Evolutionary conservation across 2,113 vertebrate genomes (phyloP).

Genomic region (Cryptotis parvus): DNA sequence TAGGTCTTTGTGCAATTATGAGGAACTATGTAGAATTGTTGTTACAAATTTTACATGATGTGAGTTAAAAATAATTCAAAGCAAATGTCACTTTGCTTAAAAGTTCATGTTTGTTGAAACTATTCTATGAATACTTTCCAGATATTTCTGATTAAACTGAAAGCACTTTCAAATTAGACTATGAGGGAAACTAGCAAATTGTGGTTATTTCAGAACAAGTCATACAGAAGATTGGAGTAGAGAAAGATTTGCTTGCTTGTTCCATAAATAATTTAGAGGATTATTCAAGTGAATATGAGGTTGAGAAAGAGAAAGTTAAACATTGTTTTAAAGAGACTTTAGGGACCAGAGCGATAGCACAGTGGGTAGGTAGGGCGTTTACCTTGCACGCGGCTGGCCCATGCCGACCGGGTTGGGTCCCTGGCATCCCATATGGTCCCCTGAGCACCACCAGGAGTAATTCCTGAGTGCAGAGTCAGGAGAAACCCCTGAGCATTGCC

Average conservation of each 20-base stretch:
- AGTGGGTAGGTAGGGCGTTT: no score
- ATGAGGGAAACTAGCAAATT: slow-evolving; percentile 60
- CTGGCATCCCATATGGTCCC: no score
- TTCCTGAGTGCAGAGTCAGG: no score
- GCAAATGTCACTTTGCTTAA: slow-evolving; percentile 29
- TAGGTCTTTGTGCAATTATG: slow-evolving; percentile 47
- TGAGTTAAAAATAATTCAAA: slow-evolving; percentile 58
- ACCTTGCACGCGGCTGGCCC: no score
- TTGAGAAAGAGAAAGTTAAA: background rate
- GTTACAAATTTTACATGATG: slow-evolving; percentile 8
- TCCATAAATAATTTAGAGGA: slow-evolving; percentile 39
- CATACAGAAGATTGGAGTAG: background rate
- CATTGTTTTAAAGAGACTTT: no score
- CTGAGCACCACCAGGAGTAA: no score
- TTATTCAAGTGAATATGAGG: slow-evolving; percentile 16
- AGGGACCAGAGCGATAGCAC: no score
- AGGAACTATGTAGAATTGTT: slow-evolving; percentile 6
- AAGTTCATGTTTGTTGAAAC: slow-evolving; percentile 57
- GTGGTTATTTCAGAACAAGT: slow-evolving; percentile 42
- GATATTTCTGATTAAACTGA: slow-evolving; percentile 57
- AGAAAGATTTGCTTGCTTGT: slow-evolving; percentile 4
- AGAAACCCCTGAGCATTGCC: no score
- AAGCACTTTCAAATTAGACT: slow-evolving; percentile 50
- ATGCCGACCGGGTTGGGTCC: no score
- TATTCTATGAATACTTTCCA: slow-evolving; percentile 42